A percentile compares a stretch with the other conserved stretches of the same genome.
Conservation (phyloP, 2,888 invertebrate genomes). For the Bimastos eiseni region DNA sequence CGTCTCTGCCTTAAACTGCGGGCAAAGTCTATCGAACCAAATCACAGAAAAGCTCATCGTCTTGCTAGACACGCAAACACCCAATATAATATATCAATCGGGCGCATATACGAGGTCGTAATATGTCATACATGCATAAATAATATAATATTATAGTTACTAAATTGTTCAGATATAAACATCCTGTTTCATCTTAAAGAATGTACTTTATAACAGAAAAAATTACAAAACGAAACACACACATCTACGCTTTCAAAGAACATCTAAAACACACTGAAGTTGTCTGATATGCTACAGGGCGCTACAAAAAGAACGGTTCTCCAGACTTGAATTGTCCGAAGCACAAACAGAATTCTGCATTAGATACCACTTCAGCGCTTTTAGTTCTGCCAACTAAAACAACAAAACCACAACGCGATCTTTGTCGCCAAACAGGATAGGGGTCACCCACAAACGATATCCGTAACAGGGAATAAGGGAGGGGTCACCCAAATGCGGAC, state of each 20-base stretch:
- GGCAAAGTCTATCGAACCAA: background rate
- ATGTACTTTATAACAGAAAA: background rate
- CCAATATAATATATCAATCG: background rate
- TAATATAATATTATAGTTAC: background rate
- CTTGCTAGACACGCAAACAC: too few species aligned
- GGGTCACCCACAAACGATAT: too few species aligned
- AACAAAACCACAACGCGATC: background rate
- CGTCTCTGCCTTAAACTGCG: background rate
- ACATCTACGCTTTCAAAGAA: background rate
- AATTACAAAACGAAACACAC: background rate
- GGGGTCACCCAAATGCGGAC: too few species aligned
- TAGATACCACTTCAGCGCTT: constrained; percentile 13
- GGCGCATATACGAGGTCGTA: background rate
- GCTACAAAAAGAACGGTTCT: background rate
- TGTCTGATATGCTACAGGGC: background rate
- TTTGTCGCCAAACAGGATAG: background rate
- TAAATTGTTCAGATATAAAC: background rate
- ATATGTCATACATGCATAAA: constrained; percentile 1
- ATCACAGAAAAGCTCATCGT: too few species aligned
- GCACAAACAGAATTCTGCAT: background rate
- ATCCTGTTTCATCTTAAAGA: background rate
- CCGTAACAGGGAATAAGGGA: too few species aligned
- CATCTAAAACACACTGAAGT: constrained; percentile 13
- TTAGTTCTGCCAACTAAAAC: background rate
- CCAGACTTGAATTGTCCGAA: background rate